Evolutionary conservation across 2,113 vertebrate species (phyloP).

Genomic region (Hippoglossus stenolepis): DNA sequence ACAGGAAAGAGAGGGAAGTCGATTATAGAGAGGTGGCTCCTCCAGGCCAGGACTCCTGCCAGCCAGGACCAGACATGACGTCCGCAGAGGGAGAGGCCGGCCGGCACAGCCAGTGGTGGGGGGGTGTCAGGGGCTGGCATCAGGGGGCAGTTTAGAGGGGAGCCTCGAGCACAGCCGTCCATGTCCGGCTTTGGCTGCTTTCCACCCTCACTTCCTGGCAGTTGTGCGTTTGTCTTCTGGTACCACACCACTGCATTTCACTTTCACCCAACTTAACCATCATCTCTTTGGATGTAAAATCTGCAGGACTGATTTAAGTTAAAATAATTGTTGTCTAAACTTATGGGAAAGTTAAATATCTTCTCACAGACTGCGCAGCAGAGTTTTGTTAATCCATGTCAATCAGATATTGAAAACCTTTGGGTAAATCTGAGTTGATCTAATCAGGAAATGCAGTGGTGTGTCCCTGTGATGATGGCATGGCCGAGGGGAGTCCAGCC

Average conservation of each 20-base stretch:
- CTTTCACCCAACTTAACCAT: conserved; percentile 11
- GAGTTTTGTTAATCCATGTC: conserved; percentile 6
- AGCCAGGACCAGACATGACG: conserved; percentile 96
- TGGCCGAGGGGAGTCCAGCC: conserved; percentile 62
- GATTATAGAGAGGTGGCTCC: conserved; percentile 74
- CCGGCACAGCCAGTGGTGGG: conserved; percentile 74
- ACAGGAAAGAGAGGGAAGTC: conserved; percentile 83
- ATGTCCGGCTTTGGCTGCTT: conserved; percentile 53
- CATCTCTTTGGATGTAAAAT: not conserved
- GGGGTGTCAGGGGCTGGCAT: conserved; percentile 71
- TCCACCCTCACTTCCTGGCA: conserved; percentile 57
- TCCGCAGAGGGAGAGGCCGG: conserved; percentile 90
- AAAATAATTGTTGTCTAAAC: not conserved
- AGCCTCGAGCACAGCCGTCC: conserved; percentile 62
- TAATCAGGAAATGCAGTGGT: conserved; percentile 40
- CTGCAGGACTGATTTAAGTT: conserved; percentile 16
- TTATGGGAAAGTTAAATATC: conserved; percentile 24
- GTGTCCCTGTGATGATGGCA: conserved; percentile 62
- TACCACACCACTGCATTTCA: conserved; percentile 51
- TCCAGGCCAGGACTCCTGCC: conserved; percentile 92
- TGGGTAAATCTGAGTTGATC: conserved; percentile 20
- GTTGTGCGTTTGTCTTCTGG: conserved; percentile 59
- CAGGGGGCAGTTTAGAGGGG: conserved; percentile 73
- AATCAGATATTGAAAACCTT: not conserved
- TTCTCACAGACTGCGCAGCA: conserved; percentile 14